Percentiles rank a stretch among this genome's conserved stretches.
Conservation (phyloP, 2,797 vertebrate genomes). For the Periophthalmus magnuspinnatus region DNA sequence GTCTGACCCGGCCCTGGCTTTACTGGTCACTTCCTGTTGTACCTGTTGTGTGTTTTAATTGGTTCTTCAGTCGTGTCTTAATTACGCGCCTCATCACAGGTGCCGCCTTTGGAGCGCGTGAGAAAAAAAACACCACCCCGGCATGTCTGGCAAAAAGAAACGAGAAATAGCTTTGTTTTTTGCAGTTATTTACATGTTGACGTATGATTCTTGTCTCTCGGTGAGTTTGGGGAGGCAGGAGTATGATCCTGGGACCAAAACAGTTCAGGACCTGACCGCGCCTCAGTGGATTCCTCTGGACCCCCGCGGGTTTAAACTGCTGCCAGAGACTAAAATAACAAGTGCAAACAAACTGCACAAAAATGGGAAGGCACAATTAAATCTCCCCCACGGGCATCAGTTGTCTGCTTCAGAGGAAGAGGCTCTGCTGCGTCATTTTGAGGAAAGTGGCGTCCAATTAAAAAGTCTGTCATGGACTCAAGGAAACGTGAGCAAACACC, state of each 20-base stretch:
- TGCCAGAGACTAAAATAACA: background rate
- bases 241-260: background rate
- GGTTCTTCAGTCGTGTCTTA: slow-evolving; percentile 36
- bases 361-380: background rate
- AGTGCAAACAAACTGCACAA: background rate
- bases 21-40: background rate
- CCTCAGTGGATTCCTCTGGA: background rate
- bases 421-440: accelerated
- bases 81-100: slow-evolving; percentile 41
- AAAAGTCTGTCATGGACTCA: slow-evolving; percentile 20
- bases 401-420: background rate
- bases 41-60: slow-evolving; percentile 30
- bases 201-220: slow-evolving; percentile 23
- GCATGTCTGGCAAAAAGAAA: slow-evolving; percentile 66
- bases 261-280: background rate
- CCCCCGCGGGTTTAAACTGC: background rate
- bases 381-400: background rate
- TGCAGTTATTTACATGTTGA: slow-evolving; percentile 29
- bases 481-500: slow-evolving; percentile 19
- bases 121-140: slow-evolving; percentile 25
- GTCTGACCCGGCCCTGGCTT: too few relatives aligned
- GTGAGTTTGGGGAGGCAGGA: slow-evolving; percentile 27
- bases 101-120: background rate
- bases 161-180: slow-evolving; percentile 23
- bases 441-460: background rate